Base-by-base conservation (phyloP, 2,797 vertebrate genomes). In the Botia kubotai region DNA sequence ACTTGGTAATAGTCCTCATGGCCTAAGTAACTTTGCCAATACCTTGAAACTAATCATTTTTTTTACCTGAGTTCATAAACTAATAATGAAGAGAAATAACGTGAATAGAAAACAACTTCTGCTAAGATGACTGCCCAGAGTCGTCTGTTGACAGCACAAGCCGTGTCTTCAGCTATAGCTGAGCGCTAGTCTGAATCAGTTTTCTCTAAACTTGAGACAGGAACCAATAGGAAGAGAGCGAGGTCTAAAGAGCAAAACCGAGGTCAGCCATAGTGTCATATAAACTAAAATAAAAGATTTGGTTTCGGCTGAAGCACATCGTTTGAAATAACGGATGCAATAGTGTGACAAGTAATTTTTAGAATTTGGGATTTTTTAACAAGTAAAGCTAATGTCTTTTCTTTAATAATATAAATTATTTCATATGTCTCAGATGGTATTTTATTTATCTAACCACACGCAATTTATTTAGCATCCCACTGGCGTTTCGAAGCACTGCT, bases 1-100 rank as follows among this genome's bases (percentile, higher is more conserved):
- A 72, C 87, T 93, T 91, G 85, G 83, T 43, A 82, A 92, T 92
- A 90, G 89, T 88, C 89, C 90, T 92, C 91, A 92, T 86, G 81
- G 89, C 86, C 89, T 87, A 80, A 90, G 87, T 87, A 93, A 94
- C 72, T 93, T 92, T 89, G 88, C 92, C 93, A 92, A 92, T 91
- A 92, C 94, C 89, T 93, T 92, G 89, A 91, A 94, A 90, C 89
- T 89, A 93, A 92, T 89, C 89, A 92, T 93, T 94, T 90, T 94
- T 94, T 94, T 93, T 92, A 92, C 94, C 93, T 90, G 90, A 92
- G 89, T 90, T 91, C 90, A 92, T 16, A 10, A 67, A 75, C 57
- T 13, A 67, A 50, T 21, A 53, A 39, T 11, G 2, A 26, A 63
- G 12, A 17, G 6, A 19, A 10, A 36, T 0, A 11, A 3, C 65